phyloP scores from a whole-genome alignment of 2,888 invertebrate genomes.

The Scotopteryx bipunctaria region DNA sequence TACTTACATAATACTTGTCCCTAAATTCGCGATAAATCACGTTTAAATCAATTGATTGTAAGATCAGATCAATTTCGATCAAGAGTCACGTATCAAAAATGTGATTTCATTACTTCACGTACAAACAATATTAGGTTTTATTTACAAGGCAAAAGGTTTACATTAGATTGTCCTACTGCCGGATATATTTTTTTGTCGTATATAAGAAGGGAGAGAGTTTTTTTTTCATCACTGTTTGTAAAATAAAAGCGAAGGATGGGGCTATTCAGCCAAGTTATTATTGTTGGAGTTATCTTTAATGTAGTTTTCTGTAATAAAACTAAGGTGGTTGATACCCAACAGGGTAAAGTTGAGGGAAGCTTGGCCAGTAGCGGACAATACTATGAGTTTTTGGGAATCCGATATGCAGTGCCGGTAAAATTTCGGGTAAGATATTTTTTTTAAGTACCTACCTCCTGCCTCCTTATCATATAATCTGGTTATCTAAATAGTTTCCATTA shows the following conservation, averaged over 20 bases:
- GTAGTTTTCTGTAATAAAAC: constrained; percentile 45
- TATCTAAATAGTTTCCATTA: too few species aligned
- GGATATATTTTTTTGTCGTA: constrained; percentile 29
- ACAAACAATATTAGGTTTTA: constrained; percentile 12
- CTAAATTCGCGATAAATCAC: constrained; percentile 27
- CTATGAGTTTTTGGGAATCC: constrained; percentile 69
- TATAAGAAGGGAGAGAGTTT: constrained; percentile 40
- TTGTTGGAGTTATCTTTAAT: constrained; percentile 46
- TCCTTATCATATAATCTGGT: too few species aligned
- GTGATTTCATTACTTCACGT: constrained; percentile 3
- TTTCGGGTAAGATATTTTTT: constrained; percentile 59
- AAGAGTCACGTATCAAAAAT: constrained; percentile 28
- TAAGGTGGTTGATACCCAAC: constrained; percentile 60
- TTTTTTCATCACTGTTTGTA: constrained; percentile 35
- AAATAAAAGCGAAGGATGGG: constrained; percentile 42
- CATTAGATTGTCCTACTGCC: constrained; percentile 1
- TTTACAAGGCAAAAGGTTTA: constrained; percentile 2
- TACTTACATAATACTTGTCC: constrained; percentile 11
- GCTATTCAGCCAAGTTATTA: constrained; percentile 41
- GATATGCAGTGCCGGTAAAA: constrained; percentile 64
- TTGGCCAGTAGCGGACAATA: constrained; percentile 59
- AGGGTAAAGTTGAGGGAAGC: constrained; percentile 68
- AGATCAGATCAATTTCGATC: constrained; percentile 11
- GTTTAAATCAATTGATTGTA: constrained; percentile 25
- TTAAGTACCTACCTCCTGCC: neutral